phyloP scores from a whole-genome alignment of 2,797 vertebrate genomes.

The Galagoides demidoff region DNA sequence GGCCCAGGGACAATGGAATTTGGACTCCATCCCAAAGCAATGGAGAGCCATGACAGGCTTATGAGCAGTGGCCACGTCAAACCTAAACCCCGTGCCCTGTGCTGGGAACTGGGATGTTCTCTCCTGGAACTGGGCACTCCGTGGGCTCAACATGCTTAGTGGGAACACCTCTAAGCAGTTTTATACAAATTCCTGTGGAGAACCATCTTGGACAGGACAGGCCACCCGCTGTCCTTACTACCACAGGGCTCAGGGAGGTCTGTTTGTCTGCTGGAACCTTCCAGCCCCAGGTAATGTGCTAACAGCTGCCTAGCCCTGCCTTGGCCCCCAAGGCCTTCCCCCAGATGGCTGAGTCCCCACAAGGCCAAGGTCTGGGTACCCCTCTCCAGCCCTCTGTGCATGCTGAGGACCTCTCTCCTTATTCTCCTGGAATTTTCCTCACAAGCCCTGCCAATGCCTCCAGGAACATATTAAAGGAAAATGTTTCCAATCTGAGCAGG shows the following conservation, averaged over 20 bases:
- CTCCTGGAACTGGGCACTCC: neutral
- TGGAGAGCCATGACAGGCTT: neutral
- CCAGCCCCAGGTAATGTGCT: neutral
- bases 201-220: neutral
- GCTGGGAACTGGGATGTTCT: neutral
- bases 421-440: slow-evolving; percentile 75
- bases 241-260: neutral
- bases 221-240: neutral
- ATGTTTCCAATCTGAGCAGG: slow-evolving; percentile 57
- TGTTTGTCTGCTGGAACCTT: neutral
- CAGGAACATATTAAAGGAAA: slow-evolving; percentile 66
- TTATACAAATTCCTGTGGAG: slow-evolving; percentile 19
- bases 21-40: neutral
- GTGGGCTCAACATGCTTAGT: neutral
- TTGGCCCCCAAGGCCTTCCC: neutral
- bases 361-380: neutral
- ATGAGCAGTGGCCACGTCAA: too few species aligned
- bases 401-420: neutral
- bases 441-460: slow-evolving; percentile 33
- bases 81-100: rapidly evolving
- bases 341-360: neutral
- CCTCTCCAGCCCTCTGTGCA: neutral
- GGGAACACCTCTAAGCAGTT: neutral
- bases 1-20: neutral
- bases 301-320: neutral